A percentile compares a stretch with the other conserved stretches of the same genome.
Evolutionary conservation across 1,140 invertebrate species (phyloP).

Genomic region (Euschistus heros): DNA sequence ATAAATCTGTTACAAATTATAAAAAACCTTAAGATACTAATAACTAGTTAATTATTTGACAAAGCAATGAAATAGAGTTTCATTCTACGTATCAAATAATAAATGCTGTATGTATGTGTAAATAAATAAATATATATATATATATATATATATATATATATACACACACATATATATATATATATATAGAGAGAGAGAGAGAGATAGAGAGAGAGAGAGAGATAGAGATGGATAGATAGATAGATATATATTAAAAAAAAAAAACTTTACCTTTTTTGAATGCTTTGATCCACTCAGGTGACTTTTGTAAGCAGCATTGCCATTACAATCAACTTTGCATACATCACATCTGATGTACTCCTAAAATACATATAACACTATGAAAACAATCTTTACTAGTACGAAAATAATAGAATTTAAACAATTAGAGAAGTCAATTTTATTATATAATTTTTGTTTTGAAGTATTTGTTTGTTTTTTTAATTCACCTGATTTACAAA

Average conservation of each 20-base stretch:
- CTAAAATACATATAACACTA: constrained; percentile 22
- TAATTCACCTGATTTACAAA: not conserved
- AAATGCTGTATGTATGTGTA: too few relatives aligned
- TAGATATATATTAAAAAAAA: too few relatives aligned
- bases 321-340: constrained; percentile 41
- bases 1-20: too few relatives aligned
- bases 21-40: too few relatives aligned
- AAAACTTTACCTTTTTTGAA: constrained; percentile 39
- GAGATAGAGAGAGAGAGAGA: too few relatives aligned
- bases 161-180: constrained; percentile 4
- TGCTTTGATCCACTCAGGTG: constrained; percentile 42
- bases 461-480: too few relatives aligned
- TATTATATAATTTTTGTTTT: not conserved
- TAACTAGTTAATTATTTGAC: too few relatives aligned
- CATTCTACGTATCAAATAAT: too few relatives aligned
- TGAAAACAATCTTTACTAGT: not conserved
- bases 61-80: too few relatives aligned
- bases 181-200: too few relatives aligned
- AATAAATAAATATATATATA: too few relatives aligned
- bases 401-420: not conserved
- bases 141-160: not conserved
- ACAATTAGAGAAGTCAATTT: not conserved
- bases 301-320: constrained; percentile 40
- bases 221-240: too few relatives aligned
- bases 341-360: constrained; percentile 35